Evolutionary conservation across 2,113 vertebrate species (phyloP), one percentile per base, ranked within the genome.

Genomic region (Dicerorhinus sumatrensis): DNA sequence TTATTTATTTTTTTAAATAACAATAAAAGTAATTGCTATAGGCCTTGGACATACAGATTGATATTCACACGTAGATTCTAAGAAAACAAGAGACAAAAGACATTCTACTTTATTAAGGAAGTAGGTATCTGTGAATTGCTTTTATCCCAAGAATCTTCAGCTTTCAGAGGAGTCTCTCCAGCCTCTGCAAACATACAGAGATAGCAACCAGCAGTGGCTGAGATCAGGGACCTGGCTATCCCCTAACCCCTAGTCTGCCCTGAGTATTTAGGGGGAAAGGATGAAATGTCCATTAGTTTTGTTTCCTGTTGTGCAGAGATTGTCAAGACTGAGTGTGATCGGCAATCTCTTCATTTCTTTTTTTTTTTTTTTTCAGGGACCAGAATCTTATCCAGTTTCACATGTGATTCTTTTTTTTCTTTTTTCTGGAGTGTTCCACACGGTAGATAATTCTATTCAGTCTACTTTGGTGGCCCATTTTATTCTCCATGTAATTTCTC

Each of bases 401-500:
- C 54, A 56, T 42, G 56, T 29, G 79, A 82, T 39, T 82, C 62
- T 46, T 42, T 36, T 29, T 31, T 67, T 33, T 31, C 14, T 12
- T 9, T 65, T 65, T 65, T 48, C 31, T 33, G 84, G 63, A 76
- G 65, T 27, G 54, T 67, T 93, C 94, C 3, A 4, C 83, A 86
- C 23, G 58, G 79, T 29, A 94, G 73, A 94, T 79, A 67, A 95
- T 76, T 77, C 31, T 63, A 72, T 87, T 65, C 75, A 10, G 84
- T 31, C 39, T 13, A 36, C 70, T 79, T 23, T 48, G 14, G 60
- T 56, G 63, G 72, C 48, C 54, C 69, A 51, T 83, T 89, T 70
- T 80, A 86, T 84, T 89, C 69, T 67, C 87, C 23, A 8, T 25
- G 51, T 91, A 63, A 95, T 92, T 97, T 92, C 84, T 86, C 91